These are phyloP conservation scores for Mandrillus leucophaeus DNA, from an alignment of 2,113 vertebrate species.

Conservation along the genomic window DNA sequence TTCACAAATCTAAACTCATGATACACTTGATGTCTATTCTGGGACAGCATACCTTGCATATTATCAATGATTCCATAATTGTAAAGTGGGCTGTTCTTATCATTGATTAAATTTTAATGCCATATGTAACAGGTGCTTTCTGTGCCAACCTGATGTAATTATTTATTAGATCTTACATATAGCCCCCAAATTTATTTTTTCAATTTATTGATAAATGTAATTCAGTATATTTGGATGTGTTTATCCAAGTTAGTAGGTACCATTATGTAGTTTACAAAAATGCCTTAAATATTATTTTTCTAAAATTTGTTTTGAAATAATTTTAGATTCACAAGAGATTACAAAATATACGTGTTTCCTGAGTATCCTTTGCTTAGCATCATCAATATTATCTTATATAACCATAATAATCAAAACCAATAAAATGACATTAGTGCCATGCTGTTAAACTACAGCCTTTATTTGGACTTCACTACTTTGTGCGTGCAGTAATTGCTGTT, in stretches of 20 bases:
- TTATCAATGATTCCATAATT: not conserved
- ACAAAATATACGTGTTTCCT: not conserved
- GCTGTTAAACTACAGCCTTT: not conserved
- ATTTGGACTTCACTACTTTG: slow-evolving; percentile 11
- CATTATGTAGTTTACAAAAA: slow-evolving; percentile 4
- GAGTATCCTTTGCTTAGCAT: not conserved
- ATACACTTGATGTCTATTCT: not conserved
- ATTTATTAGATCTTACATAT: not conserved
- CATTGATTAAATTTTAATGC: not conserved
- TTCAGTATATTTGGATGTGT: not conserved
- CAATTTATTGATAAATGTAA: not conserved
- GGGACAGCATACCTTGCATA: not conserved
- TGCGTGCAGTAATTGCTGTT: not conserved
- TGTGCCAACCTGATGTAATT: not conserved
- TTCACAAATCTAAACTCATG: not conserved
- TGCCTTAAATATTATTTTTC: not conserved
- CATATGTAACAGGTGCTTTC: not conserved
- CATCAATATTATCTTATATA: not conserved
- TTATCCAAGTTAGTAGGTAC: not conserved
- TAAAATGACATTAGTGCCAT: not conserved
- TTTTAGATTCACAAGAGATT: not conserved
- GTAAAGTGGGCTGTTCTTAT: not conserved
- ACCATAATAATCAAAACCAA: not conserved
- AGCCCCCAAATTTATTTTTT: not conserved
- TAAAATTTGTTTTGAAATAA: not conserved